Base-by-base conservation (phyloP, 2,888 invertebrate species). In the Cosmia trapezina region DNA sequence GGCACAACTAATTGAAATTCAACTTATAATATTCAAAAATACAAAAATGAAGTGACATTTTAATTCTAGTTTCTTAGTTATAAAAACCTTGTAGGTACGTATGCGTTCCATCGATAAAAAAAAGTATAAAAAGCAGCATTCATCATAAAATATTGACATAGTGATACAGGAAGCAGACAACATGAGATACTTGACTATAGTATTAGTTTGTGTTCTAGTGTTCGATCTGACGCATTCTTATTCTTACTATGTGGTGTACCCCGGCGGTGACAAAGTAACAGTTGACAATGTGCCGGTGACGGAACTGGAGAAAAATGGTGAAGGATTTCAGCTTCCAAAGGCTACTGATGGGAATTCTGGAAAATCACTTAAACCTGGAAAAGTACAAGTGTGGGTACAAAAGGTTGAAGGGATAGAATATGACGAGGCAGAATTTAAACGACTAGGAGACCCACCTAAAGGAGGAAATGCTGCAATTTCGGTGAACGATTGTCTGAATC, bases 201-300 rank as follows among this genome's bases (percentile, higher is more conserved):
- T 56, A 7, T 54, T 76, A 37, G n/a, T 76, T 72, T 51, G 45
- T 61, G 73, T 57, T 41, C 0, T 65, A 41, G 12, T 56, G 11
- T 28, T 45, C 1, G 22, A 61, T 47, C 11, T 51, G 12, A 54
- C 60, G 0, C 11, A 54, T 12, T 43, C 41, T 22, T 43, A 47
- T 33, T 74, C 78, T 22, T 47, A 74, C 47, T 53, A 78, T 22
- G 51, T 61, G 22, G 69, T 69, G 4, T 68, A 68, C 49, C 68
- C 68, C 3, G 69, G 69, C 11, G 68, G 69, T 11, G 7, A n/a
- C 5, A 69, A 41, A 69, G 69, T 69, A 1, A 69, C 49, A 2
- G 69, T 69, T n/a, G 68, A 69, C 17, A 28, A 43, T 2, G 70
- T 69, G 28, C 28, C 11, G 69, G 69, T 69, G 51, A 51, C 41